Percentiles rank a stretch among this genome's conserved stretches.
phyloP scores from a whole-genome alignment of 2,888 invertebrate genomes.

The Electrophaes corylata region DNA sequence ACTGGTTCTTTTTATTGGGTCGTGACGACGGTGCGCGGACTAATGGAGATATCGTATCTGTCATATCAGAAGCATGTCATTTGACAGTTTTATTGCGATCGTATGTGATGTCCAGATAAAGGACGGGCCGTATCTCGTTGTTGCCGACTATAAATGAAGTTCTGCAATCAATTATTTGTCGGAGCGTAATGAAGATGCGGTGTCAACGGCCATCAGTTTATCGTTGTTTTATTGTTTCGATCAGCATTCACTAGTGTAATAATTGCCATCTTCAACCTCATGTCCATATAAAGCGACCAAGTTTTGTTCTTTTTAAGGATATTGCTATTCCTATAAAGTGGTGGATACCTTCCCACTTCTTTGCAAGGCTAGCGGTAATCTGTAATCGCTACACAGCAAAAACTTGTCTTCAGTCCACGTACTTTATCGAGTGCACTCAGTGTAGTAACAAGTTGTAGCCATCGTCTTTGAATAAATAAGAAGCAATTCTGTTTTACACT shows the following conservation, averaged over 20 bases:
- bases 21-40: slow-evolving; percentile 68
- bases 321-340: slow-evolving; percentile 51
- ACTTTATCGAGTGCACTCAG: not conserved
- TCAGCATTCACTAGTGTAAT: slow-evolving; percentile 37
- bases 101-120: slow-evolving; percentile 67
- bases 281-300: slow-evolving; percentile 47
- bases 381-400: slow-evolving; percentile 69
- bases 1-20: slow-evolving; percentile 62
- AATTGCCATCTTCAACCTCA: slow-evolving; percentile 29
- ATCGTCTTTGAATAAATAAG: slow-evolving; percentile 21
- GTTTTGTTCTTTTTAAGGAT: slow-evolving; percentile 51
- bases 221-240: slow-evolving; percentile 38
- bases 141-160: slow-evolving; percentile 41
- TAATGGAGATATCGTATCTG: slow-evolving; percentile 79
- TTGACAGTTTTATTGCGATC: slow-evolving; percentile 79
- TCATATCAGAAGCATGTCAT: slow-evolving; percentile 72
- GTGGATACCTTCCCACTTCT: slow-evolving; percentile 60
- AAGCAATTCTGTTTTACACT: slow-evolving; percentile 16
- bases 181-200: slow-evolving; percentile 37
- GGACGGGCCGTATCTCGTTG: slow-evolving; percentile 52
- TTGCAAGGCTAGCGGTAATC: slow-evolving; percentile 55
- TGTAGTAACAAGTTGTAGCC: slow-evolving; percentile 20
- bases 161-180: slow-evolving; percentile 38
- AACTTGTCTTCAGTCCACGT: slow-evolving; percentile 59
- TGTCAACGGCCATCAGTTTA: slow-evolving; percentile 36